Evolutionary conservation across 2,113 vertebrate genomes (phyloP).

Genomic region (Colossoma macropomum): DNA sequence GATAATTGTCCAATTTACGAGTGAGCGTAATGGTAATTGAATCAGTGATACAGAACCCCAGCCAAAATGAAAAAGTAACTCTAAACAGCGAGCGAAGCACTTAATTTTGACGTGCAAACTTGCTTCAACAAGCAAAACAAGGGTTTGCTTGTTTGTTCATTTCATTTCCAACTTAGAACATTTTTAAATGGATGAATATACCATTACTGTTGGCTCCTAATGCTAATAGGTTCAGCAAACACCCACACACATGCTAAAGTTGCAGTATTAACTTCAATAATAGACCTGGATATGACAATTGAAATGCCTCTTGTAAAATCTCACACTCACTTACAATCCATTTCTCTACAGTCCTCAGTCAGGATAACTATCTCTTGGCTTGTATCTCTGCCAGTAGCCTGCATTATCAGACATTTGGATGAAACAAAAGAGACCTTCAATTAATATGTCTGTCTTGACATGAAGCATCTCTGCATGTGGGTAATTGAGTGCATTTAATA

Average conservation of each 20-base stretch:
- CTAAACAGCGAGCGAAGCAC: neutral
- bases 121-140: neutral
- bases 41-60: conserved; percentile 25
- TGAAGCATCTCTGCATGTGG: conserved; percentile 57
- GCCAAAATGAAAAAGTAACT: conserved; percentile 28
- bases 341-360: neutral
- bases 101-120: neutral
- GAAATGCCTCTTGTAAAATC: neutral
- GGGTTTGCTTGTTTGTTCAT: neutral
- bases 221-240: conserved; percentile 3
- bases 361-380: neutral
- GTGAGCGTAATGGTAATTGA: conserved; percentile 44
- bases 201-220: neutral
- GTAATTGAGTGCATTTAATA: conserved; percentile 66
- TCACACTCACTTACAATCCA: neutral
- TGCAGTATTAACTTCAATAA: neutral
- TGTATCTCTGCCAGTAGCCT: neutral
- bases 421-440: neutral
- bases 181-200: neutral
- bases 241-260: neutral
- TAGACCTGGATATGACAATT: neutral
- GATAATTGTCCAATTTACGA: conserved; percentile 44
- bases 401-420: neutral
- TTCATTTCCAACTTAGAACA: conserved; percentile 2
- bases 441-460: conserved; percentile 24